Conservation (phyloP, 2,797 vertebrate species). For the Pseudochromis fuscus region DNA sequence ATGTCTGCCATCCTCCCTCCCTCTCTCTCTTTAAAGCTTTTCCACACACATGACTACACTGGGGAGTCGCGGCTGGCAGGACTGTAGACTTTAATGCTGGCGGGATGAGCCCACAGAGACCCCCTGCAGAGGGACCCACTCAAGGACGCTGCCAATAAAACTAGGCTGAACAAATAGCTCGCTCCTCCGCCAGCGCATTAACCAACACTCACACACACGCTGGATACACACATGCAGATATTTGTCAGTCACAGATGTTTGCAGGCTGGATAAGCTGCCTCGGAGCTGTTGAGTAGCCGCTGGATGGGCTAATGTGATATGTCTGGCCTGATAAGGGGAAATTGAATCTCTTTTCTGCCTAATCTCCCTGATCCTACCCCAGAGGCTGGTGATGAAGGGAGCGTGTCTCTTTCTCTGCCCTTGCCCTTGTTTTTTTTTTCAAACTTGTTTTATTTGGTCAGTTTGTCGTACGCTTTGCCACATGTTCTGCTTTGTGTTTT, state of each 20-base stretch:
- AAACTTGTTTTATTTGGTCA: no score
- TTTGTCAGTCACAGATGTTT: constrained; percentile 73
- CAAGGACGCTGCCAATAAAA: constrained; percentile 65
- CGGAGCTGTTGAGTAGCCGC: constrained; percentile 72
- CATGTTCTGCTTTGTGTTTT: background rate
- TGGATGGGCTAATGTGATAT: constrained; percentile 72
- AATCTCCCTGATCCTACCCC: constrained; percentile 72
- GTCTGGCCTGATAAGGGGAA: constrained; percentile 68
- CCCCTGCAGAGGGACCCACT: constrained; percentile 59
- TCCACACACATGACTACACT: constrained; percentile 10
- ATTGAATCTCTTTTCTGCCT: constrained; percentile 72
- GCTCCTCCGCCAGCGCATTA: constrained; percentile 49
- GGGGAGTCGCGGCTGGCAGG: constrained; percentile 55
- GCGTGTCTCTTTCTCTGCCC: constrained; percentile 41
- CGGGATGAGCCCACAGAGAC: constrained; percentile 55
- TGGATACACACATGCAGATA: constrained; percentile 43
- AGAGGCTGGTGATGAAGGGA: constrained; percentile 52
- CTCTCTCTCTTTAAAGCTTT: constrained; percentile 20
- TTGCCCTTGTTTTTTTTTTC: constrained; percentile 35
- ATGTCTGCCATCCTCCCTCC: constrained; percentile 33
- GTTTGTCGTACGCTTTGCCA: constrained; percentile 26
- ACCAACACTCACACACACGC: constrained; percentile 25
- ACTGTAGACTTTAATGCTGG: constrained; percentile 61
- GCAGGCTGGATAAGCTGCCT: constrained; percentile 65
- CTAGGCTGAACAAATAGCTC: constrained; percentile 67